Conservation (phyloP, 1,140 invertebrate genomes). For the Cherax quadricarinatus region DNA sequence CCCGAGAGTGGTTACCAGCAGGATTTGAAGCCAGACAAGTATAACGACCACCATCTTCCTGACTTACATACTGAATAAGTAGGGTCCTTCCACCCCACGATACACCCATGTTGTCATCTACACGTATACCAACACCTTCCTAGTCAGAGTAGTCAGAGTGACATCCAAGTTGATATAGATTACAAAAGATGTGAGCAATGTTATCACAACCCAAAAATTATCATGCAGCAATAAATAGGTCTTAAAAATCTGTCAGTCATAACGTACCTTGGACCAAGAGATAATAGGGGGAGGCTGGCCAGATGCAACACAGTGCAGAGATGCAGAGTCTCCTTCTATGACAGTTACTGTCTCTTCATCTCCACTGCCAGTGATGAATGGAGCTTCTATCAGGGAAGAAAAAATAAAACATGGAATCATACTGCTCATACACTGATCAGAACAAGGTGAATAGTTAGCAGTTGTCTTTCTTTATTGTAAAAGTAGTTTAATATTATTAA, state of each 20-base stretch:
- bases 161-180: not conserved
- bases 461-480: too few species aligned
- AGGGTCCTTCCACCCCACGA: conserved; percentile 54
- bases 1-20: conserved; percentile 73
- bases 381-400: conserved; percentile 43
- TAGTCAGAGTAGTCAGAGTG: not conserved
- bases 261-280: conserved; percentile 76
- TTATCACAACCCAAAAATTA: too few species aligned
- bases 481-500: too few species aligned
- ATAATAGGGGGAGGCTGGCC: conserved; percentile 78
- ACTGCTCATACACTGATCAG: not conserved
- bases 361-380: conserved; percentile 41
- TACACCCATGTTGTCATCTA: conserved; percentile 29
- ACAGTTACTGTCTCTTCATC: conserved; percentile 39
- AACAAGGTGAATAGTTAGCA: not conserved
- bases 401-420: not conserved
- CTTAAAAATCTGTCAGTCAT: not conserved
- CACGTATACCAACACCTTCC: conserved; percentile 36
- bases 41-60: conserved; percentile 78
- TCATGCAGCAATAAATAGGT: too few species aligned
- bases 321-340: conserved; percentile 68
- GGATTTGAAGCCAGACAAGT: conserved; percentile 78
- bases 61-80: conserved; percentile 52
- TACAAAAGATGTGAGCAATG: not conserved
- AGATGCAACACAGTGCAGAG: conserved; percentile 77